Evolutionary conservation across 1,140 invertebrate genomes (phyloP).

Genomic region (Orius laevigatus): DNA sequence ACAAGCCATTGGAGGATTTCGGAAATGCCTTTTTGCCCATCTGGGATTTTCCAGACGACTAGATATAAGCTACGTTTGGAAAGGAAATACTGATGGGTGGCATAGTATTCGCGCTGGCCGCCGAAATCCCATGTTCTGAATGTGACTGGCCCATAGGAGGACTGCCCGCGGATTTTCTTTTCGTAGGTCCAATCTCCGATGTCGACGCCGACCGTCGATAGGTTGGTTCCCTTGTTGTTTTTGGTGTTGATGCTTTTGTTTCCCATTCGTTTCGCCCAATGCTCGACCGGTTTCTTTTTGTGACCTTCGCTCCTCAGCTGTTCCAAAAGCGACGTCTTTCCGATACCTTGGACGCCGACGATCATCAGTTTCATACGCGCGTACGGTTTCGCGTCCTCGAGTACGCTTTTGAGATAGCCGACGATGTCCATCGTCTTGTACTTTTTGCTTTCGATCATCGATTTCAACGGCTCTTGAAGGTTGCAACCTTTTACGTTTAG

Average conservation of each 20-base stretch:
- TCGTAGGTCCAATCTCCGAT: conserved; percentile 91
- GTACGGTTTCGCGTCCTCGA: conserved; percentile 84
- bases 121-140: conserved; percentile 99
- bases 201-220: conserved; percentile 93
- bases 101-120: conserved; percentile 91
- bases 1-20: conserved; percentile 89
- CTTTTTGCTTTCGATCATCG: conserved; percentile 82
- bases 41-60: conserved; percentile 87
- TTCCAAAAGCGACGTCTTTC: conserved; percentile 85
- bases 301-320: conserved; percentile 74
- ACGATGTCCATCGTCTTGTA: conserved; percentile 95
- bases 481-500: conserved; percentile 81
- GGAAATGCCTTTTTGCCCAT: conserved; percentile 78
- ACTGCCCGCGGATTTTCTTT: conserved; percentile 50
- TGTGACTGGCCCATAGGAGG: conserved; percentile 71
- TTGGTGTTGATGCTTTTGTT: conserved; percentile 65
- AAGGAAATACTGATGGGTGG: conserved; percentile 96
- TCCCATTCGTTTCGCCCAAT: conserved; percentile 89
- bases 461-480: conserved; percentile 73
- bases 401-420: conserved; percentile 79
- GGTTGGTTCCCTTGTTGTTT: conserved; percentile 51
- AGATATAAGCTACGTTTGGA: conserved; percentile 90
- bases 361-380: conserved; percentile 96
- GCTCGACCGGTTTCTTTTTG: conserved; percentile 60
- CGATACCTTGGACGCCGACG: conserved; percentile 84